Percentiles rank a stretch among this genome's conserved stretches.
Conservation (phyloP, 2,888 invertebrate species). For the Mimas tiliae region DNA sequence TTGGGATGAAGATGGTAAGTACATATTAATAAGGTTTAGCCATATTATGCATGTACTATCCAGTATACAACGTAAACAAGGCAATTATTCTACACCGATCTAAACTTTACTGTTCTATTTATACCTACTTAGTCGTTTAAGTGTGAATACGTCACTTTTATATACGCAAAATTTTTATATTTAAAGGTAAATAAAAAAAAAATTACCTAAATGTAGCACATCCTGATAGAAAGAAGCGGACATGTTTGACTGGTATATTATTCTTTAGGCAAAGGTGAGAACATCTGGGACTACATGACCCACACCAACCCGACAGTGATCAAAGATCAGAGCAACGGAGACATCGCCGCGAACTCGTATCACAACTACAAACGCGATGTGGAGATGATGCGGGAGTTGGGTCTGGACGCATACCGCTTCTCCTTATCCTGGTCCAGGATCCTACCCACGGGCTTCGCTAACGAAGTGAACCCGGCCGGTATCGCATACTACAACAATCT, state of each 20-base stretch:
- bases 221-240: background rate
- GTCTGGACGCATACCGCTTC: conserved; percentile 79
- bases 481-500: conserved; percentile 83
- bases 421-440: conserved; percentile 84
- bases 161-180: too few relatives aligned
- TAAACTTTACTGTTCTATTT: background rate
- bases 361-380: conserved; percentile 83
- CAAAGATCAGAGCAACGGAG: too few relatives aligned
- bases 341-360: conserved; percentile 79
- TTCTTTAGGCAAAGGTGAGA: conserved; percentile 41
- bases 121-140: background rate
- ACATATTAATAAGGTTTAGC: background rate
- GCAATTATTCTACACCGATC: too few relatives aligned
- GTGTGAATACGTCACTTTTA: too few relatives aligned
- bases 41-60: too few relatives aligned
- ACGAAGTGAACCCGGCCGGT: conserved; percentile 65
- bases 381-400: conserved; percentile 67
- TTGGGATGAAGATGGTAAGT: conserved; percentile 75
- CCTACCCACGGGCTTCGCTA: conserved; percentile 56
- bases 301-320: too few relatives aligned
- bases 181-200: too few relatives aligned
- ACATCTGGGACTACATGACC: conserved; percentile 49
- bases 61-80: too few relatives aligned
- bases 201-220: too few relatives aligned
- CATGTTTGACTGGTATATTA: background rate